Base-by-base conservation (phyloP, 2,888 invertebrate species). In the Callinectes sapidus region DNA sequence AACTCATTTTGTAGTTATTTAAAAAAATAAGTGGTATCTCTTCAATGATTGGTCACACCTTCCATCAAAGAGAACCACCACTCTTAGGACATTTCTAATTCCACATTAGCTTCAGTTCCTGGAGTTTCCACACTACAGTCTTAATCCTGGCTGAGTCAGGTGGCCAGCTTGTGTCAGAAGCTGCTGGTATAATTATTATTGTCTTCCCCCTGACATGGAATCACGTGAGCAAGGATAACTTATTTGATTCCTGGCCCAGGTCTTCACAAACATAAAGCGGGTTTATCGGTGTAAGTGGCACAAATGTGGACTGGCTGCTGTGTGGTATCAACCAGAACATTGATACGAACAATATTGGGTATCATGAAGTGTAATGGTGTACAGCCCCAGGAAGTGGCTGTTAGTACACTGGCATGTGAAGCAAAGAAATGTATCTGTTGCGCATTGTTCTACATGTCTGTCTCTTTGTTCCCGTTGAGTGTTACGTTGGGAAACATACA, bases 171-270 rank as follows among this genome's bases (percentile, higher is more conserved):
- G 85, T 91, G 89, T 88, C 87, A 89, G 88, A 93, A 91, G 89
- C 90, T 91, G 88, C 91, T 93, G 88, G 88, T 89, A 91, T 93
- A 90, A 93, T 93, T 93, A 93, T 91, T 93, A 91, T 90, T 91
- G 92, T 93, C 92, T 93, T 93, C 92, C 92, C 90, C 92, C 92
- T 93, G 92, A 93, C 92, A 90, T 71, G 92, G 92, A 93, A 93
- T 93, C 92, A 93, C 92, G 91, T 93, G 91, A 91, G 92, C 90
- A 88, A 88, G 89, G 87, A 91, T 66, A 92, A 85, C 91, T 91
- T 91, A 88, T 93, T 90, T 93, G 92, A 93, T 93, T 93, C 92
- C 91, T 93, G 91, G 92, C 92, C 90, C 92, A 93, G 89, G 92
- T 93, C 92, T 91, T 93, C 61, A 93, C 92, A 93, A 93, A 93